Conservation (phyloP, 2,888 invertebrate genomes). For the Zelleria hepariella region DNA sequence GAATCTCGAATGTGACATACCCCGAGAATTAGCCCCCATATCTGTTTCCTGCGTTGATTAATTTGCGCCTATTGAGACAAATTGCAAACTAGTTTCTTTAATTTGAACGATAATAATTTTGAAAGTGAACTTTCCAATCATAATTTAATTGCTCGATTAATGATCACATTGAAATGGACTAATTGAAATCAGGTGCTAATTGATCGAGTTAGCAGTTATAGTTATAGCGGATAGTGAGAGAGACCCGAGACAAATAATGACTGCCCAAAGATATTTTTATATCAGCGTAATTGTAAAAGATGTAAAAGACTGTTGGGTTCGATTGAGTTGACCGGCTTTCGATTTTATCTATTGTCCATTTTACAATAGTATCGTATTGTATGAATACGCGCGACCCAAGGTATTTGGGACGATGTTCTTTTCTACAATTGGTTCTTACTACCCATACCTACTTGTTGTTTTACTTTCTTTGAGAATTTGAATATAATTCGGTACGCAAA, state of each 20-base stretch:
- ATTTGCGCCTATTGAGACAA: neutral
- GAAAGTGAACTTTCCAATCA: neutral
- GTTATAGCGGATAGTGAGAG: neutral
- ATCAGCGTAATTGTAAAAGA: neutral
- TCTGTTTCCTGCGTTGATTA: neutral
- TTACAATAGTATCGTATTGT: constrained; percentile 3
- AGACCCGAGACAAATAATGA: neutral
- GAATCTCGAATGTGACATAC: no score
- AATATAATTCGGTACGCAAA: neutral
- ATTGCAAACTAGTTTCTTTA: neutral
- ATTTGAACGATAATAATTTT: constrained; percentile 1
- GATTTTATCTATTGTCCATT: constrained; percentile 29
- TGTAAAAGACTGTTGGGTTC: constrained; percentile 4
- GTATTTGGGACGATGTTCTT: constrained; percentile 1
- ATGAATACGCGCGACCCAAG: neutral
- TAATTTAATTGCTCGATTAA: neutral
- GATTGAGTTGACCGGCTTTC: constrained; percentile 33
- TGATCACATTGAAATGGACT: neutral
- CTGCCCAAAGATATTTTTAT: neutral
- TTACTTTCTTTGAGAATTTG: neutral
- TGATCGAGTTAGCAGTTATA: constrained; percentile 2
- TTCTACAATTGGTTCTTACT: constrained; percentile 1
- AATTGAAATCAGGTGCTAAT: constrained; percentile 1
- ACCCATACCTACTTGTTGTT: neutral
- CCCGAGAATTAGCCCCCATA: no score